Evolutionary conservation across 1,140 invertebrate species (phyloP).

Genomic region (Pentalonia nigronervosa): DNA sequence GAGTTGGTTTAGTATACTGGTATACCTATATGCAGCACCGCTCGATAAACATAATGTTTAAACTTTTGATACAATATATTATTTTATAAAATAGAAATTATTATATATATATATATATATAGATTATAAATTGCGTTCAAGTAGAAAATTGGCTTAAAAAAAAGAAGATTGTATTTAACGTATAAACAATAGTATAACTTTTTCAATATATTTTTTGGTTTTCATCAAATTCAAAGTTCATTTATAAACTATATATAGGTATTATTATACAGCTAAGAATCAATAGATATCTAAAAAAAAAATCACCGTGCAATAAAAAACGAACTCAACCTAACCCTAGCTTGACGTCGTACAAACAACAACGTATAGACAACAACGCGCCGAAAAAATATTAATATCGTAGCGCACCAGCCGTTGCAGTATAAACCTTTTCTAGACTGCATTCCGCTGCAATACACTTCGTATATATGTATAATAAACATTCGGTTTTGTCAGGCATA

Average conservation of each 20-base stretch:
- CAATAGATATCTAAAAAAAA: not conserved
- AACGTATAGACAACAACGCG: too few species aligned
- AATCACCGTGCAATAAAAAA: not conserved
- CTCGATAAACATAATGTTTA: not conserved
- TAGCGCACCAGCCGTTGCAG: too few species aligned
- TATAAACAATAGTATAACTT: not conserved
- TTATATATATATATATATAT: too few species aligned
- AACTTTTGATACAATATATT: not conserved
- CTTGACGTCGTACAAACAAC: not conserved
- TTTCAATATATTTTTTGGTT: not conserved
- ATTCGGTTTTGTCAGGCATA: not conserved
- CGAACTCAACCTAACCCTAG: not conserved
- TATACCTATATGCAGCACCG: not conserved
- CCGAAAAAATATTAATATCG: not conserved
- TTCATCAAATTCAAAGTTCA: not conserved
- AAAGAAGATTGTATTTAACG: not conserved
- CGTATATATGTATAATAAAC: not conserved
- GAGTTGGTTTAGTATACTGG: not conserved
- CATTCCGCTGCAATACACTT: not conserved
- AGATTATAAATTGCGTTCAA: not conserved
- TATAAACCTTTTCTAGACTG: not conserved
- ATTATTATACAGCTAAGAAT: too few species aligned
- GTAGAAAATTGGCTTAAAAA: not conserved
- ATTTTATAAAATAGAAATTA: not conserved
- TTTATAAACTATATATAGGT: not conserved